Conservation (phyloP, 1,140 invertebrate genomes). For the Melanaphis sacchari region DNA sequence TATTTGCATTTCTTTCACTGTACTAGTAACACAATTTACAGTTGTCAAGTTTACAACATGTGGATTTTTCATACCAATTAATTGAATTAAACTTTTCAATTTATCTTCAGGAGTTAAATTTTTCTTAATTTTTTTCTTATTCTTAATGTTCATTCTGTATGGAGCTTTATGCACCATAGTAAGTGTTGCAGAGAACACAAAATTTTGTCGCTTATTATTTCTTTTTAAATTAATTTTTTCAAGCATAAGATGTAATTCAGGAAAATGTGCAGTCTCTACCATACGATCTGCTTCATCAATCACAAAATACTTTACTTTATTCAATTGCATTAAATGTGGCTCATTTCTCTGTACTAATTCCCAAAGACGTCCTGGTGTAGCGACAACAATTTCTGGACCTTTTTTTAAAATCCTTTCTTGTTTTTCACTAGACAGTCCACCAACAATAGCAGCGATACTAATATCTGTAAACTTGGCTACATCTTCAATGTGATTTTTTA, state of each 20-base stretch:
- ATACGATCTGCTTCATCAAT: conserved; percentile 99
- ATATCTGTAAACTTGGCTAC: conserved; percentile 83
- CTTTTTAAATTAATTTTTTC: conserved; percentile 79
- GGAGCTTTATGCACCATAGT: conserved; percentile 88
- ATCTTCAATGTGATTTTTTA: conserved; percentile 82
- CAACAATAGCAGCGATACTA: conserved; percentile 81
- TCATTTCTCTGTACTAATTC: conserved; percentile 85
- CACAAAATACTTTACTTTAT: conserved; percentile 80
- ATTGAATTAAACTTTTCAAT: conserved; percentile 72
- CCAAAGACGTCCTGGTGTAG: conserved; percentile 95
- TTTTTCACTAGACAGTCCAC: conserved; percentile 89
- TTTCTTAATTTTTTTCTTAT: conserved; percentile 62
- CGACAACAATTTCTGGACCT: conserved; percentile 92
- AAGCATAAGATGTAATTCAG: conserved; percentile 85
- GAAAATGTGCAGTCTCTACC: conserved; percentile 96
- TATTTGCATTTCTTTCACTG: conserved; percentile 73
- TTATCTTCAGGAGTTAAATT: conserved; percentile 50
- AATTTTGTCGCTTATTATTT: conserved; percentile 79
- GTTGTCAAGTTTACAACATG: conserved; percentile 94
- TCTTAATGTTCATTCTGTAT: conserved; percentile 72
- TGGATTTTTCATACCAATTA: conserved; percentile 82
- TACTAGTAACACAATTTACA: conserved; percentile 78
- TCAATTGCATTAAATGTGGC: conserved; percentile 75
- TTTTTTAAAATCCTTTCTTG: conserved; percentile 85
- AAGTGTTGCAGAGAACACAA: conserved; percentile 97